Evolutionary conservation across 2,888 invertebrate genomes (phyloP), one percentile per base, ranked within the genome.

Genomic region (Lissonota sp.): DNA sequence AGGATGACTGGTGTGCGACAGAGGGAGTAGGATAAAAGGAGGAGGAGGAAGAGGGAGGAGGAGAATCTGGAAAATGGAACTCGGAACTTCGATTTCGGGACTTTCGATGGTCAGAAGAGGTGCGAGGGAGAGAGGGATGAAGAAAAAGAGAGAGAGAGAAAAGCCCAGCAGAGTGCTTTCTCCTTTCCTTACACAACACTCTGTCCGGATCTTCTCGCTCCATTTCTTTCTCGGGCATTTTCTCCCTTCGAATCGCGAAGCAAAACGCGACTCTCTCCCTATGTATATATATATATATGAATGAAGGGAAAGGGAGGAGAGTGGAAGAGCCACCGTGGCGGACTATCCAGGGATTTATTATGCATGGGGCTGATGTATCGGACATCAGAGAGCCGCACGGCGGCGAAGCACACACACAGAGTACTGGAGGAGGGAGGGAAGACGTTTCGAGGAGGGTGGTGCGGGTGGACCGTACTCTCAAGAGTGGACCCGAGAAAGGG

Each of bases 341-440:
- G 80, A 75, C 84, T 77, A 78, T 74, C 85, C 84, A 75, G 87
- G 87, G 87, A 90, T 92, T 91, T 90, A 91, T 91, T 91, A 91
- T 91, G 90, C 91, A 91, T 87, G 89, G 88, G 84, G 87, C 88
- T 89, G 90, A 91, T 89, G 89, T 91, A 91, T 91, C 89, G 91
- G 91, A 91, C 91, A 90, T 89, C 89, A 88, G 88, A 88, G 85
- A 3, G 44, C 44, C 60, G 40, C 72, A 63, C 51, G 66, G 37
- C 49, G 7, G 62, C 57, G 69, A 46, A 57, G 53, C 51, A 51
- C 26, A 76, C 51, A 60, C 12, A 3, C 46, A 46, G 51, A 6
- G 37, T 60, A 49, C 49, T 60, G 66, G 66, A 57, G 16, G 62
- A 62, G 10, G 49, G 26, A 51, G 42, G 64, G 40, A 42, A 26